Base-by-base conservation (phyloP, 2,888 invertebrate genomes). In the Diadegma fenestrale region DNA sequence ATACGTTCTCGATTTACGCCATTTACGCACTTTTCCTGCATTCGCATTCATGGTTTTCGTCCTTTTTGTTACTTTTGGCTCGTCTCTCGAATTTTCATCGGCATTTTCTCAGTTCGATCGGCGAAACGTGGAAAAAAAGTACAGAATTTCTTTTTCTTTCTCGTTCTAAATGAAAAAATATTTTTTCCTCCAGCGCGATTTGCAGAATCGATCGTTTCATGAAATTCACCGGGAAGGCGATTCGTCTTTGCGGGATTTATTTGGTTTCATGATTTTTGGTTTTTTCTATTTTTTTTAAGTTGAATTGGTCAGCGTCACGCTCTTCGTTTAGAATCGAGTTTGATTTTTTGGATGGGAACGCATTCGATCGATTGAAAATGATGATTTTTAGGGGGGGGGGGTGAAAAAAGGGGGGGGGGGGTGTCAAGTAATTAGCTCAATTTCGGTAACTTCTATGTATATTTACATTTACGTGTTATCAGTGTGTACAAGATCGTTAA, bases 401-500 rank as follows among this genome's bases (percentile, higher is more conserved):
- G 30, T n/a, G 51, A 64, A 69, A 78, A n/a, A n/a, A n/a, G n/a
- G n/a, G n/a, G n/a, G n/a, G n/a, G n/a, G n/a, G 66, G 73, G 45
- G 73, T 37, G 43, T 76, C 51, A 66, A 73, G 48, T 66, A 54
- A 76, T 80, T 80, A 72, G 77, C 58, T 77, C 73, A 71, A 73
- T 77, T 92, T 90, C 88, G 91, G 90, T 92, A 92, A 91, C 91
- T 90, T 92, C 91, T 91, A 93, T 93, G 91, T 93, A 93, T 93
- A 93, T 93, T 93, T 93, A 93, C 93, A 93, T 91, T 92, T 92
- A 92, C 90, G 91, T 92, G 90, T 92, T 82, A 91, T 91, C 90
- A 89, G 89, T 92, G 93, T 93, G 92, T 93, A 93, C 93, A 93
- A 93, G 93, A 92, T 92, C 91, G 91, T 93, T 93, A 93, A 93